Percentiles rank a stretch among this genome's conserved stretches.
phyloP scores from a whole-genome alignment of 2,113 vertebrate species.

The Bos indicus region DNA sequence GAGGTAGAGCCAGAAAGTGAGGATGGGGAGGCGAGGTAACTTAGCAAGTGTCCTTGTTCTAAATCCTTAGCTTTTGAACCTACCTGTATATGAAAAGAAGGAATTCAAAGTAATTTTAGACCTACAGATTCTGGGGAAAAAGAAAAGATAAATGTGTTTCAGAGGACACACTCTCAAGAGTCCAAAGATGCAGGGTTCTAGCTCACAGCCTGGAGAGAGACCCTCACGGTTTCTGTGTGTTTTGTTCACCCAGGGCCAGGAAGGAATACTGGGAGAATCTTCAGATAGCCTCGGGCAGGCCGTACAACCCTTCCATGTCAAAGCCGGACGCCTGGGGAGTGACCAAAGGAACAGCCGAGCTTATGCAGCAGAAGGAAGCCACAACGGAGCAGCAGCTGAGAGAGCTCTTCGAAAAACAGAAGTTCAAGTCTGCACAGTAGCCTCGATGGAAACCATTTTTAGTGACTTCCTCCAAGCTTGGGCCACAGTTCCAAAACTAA shows the following conservation, averaged over 20 bases:
- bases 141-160: neutral
- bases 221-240: neutral
- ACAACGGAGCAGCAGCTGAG: constrained; percentile 90
- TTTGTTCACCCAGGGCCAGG: constrained; percentile 85
- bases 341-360: constrained; percentile 91
- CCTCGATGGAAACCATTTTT: neutral
- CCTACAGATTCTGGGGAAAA: neutral
- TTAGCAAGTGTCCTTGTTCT: neutral
- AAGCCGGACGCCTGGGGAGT: constrained; percentile 93
- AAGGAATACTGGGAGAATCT: constrained; percentile 96
- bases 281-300: constrained; percentile 92
- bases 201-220: neutral
- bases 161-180: neutral
- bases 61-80: neutral
- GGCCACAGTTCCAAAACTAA: neutral
- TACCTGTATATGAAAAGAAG: neutral
- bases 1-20: neutral
- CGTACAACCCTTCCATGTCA: constrained; percentile 90
- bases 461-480: neutral
- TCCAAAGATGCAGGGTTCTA: neutral
- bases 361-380: constrained; percentile 96
- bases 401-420: constrained; percentile 88
- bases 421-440: constrained; percentile 66
- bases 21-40: neutral
- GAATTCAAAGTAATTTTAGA: neutral